Conservation (phyloP, 2,797 vertebrate species). For the Carduelis carduelis region DNA sequence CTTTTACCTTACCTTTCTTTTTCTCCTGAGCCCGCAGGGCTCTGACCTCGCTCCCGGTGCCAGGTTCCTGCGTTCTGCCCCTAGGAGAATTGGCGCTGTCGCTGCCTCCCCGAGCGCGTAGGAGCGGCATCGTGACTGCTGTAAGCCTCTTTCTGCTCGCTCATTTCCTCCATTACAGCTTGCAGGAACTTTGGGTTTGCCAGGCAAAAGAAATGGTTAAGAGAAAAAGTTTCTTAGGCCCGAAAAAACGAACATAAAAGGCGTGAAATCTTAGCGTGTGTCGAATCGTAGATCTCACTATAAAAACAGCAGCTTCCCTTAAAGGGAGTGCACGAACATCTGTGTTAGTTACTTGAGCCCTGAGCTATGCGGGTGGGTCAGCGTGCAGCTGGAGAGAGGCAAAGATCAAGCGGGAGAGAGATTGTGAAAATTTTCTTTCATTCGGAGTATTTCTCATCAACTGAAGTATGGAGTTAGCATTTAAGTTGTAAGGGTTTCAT, state of each 20-base stretch:
- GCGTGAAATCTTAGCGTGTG: accelerated
- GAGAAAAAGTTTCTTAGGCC: not conserved
- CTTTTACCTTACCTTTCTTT: not conserved
- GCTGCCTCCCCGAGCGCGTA: too few relatives aligned
- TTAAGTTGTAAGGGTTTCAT: not conserved
- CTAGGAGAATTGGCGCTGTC: accelerated
- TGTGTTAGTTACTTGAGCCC: accelerated
- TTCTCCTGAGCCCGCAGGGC: not conserved
- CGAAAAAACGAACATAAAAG: not conserved
- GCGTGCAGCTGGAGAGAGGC: not conserved
- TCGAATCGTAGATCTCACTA: accelerated
- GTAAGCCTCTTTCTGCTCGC: not conserved
- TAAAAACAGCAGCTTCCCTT: not conserved
- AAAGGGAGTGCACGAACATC: not conserved
- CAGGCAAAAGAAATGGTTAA: not conserved
- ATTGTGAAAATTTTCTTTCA: not conserved
- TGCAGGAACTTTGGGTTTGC: not conserved
- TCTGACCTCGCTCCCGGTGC: accelerated
- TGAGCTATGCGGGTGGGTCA: accelerated
- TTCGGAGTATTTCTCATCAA: not conserved
- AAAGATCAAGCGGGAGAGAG: accelerated
- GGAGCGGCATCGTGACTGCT: accelerated
- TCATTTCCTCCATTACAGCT: not conserved
- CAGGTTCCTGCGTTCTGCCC: accelerated
- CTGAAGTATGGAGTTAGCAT: not conserved